Evolutionary conservation across 2,888 invertebrate genomes (phyloP).

Genomic region (Cylindroiulus punctatus): DNA sequence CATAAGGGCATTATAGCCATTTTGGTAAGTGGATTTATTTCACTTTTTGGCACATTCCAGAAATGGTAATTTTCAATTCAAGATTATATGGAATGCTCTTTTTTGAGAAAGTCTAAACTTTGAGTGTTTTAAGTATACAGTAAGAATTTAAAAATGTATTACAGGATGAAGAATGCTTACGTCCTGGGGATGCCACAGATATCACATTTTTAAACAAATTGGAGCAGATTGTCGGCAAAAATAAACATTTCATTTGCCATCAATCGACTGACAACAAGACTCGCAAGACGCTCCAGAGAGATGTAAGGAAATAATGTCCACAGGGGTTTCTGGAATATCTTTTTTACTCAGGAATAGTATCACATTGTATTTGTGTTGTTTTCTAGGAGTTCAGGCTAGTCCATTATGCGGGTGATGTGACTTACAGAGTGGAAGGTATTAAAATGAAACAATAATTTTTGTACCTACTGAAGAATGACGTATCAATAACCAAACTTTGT

Average conservation of each 20-base stretch:
- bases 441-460: background rate
- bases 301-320: slow-evolving; percentile 69
- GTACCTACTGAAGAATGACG: background rate
- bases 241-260: slow-evolving; percentile 86
- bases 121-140: too few species aligned
- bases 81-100: too few species aligned
- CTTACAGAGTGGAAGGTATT: slow-evolving; percentile 79
- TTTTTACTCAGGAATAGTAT: background rate
- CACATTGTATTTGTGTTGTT: slow-evolving; percentile 51
- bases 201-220: slow-evolving; percentile 83
- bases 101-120: too few species aligned
- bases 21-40: slow-evolving; percentile 62
- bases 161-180: slow-evolving; percentile 88
- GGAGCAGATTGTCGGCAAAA: slow-evolving; percentile 76
- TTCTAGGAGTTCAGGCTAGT: slow-evolving; percentile 84
- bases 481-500: background rate
- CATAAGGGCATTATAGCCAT: slow-evolving; percentile 75
- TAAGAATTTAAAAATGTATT: background rate
- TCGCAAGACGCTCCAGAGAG: slow-evolving; percentile 83
- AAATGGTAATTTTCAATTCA: too few species aligned
- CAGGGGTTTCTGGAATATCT: too few species aligned
- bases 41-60: background rate
- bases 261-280: slow-evolving; percentile 79
- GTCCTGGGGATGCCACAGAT: slow-evolving; percentile 88
- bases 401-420: slow-evolving; percentile 94